Conservation (phyloP, 2,888 invertebrate genomes). For the Folsomia manolachei region DNA sequence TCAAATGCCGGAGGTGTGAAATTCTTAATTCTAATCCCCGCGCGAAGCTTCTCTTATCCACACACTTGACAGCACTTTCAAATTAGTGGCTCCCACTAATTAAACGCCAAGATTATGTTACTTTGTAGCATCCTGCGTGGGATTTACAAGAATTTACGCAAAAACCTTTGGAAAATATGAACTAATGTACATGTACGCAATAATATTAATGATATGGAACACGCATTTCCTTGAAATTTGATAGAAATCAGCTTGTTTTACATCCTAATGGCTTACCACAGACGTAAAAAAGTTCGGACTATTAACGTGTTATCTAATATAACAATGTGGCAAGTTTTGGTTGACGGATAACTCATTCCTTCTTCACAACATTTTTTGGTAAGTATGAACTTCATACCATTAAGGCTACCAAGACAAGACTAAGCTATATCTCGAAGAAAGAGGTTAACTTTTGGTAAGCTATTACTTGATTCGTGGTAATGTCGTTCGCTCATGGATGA, state of each 20-base stretch:
- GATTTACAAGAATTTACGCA: background rate
- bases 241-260: background rate
- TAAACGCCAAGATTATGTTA: background rate
- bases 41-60: background rate
- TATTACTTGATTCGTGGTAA: too few relatives aligned
- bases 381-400: too few relatives aligned
- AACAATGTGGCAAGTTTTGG: background rate
- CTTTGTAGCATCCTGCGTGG: background rate
- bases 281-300: too few relatives aligned
- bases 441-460: background rate
- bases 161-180: background rate
- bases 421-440: too few relatives aligned
- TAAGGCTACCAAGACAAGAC: too few relatives aligned
- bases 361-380: too few relatives aligned
- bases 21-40: background rate
- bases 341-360: background rate
- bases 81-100: background rate
- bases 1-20: background rate
- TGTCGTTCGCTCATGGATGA: too few relatives aligned
- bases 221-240: background rate
- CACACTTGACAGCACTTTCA: background rate
- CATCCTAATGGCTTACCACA: background rate
- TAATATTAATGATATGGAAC: background rate
- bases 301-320: background rate
- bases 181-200: background rate